Base-by-base conservation (phyloP, 2,888 invertebrate genomes). In the Notodonta ziczac region DNA sequence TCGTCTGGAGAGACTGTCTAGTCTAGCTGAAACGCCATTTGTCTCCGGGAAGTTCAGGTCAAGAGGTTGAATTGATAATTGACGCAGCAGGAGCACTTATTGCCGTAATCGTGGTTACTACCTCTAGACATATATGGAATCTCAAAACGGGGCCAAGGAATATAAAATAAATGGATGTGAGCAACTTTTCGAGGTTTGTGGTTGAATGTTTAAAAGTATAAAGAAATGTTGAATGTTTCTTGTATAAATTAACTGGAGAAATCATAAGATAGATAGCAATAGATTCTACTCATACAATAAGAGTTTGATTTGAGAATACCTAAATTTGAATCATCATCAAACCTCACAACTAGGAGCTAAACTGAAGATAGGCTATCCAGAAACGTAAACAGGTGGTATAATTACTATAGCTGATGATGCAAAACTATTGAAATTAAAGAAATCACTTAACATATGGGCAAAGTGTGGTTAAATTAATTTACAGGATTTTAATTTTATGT, bases 1-100 rank as follows among this genome's bases (percentile, higher is more conserved):
- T 72, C 62, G 72, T 80, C 80, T 81, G 77, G 76, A 79, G 66
- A 69, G 67, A 63, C 67, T 64, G 73, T 71, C 67, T 72, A 61
- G 48, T 24, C 12, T 50, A 14, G 61, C 65, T 66, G 66, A 64
- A 67, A 61, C 51, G 53, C 66, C 50, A 62, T 53, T 39, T 16
- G 60, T 59, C 59, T 65, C 51, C 55, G 66, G 69, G 64, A 73
- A 71, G 62, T 59, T 64, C 67, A 69, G 82, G 77, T 81, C 80
- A 81, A 71, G 67, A 72, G 75, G 74, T 73, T 73, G 63, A 70
- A 71, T 66, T 53, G 66, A 62, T 68, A 76, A 76, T 77, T 78
- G 67, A 74, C 64, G 60, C 57, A 66, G 70, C 70, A 57, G 62
- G 67, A 62, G 70, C 60, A 61, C 61, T 62, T 57, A 69, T 63